A percentile compares a stretch with the other conserved stretches of the same genome.
Conservation (phyloP, 92 coral and sea anemone genomes). For the Scolanthus callimorphus region DNA sequence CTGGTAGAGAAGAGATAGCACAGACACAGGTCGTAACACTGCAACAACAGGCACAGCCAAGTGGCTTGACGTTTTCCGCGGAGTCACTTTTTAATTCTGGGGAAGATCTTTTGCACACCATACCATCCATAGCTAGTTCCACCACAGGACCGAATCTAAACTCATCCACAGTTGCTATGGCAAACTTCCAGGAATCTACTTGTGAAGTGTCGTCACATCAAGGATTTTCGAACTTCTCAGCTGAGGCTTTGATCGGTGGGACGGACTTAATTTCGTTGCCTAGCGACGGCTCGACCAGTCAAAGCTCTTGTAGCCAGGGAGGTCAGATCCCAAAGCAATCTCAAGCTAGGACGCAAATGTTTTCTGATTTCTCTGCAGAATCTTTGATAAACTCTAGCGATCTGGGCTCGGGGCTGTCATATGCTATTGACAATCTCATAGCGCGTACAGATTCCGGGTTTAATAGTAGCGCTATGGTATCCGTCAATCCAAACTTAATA, state of each 20-base stretch:
- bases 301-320: constrained; percentile 32
- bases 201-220: constrained; percentile 41
- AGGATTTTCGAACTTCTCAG: constrained; percentile 75
- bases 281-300: constrained; percentile 22
- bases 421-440: constrained; percentile 84
- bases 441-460: constrained; percentile 63
- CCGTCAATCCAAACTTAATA: constrained; percentile 79
- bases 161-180: constrained; percentile 22
- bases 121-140: constrained; percentile 50
- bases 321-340: constrained; percentile 36
- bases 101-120: constrained; percentile 58
- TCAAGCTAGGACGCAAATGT: constrained; percentile 57
- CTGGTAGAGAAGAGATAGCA: constrained; percentile 29
- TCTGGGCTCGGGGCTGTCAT: constrained; percentile 68
- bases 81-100: constrained; percentile 69
- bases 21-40: constrained; percentile 20
- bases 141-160: constrained; percentile 18
- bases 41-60: constrained; percentile 25
- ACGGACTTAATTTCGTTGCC: constrained; percentile 45
- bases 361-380: constrained; percentile 86
- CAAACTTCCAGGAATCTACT: constrained; percentile 49
- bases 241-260: constrained; percentile 76
- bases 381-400: constrained; percentile 73
- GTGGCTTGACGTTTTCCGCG: constrained; percentile 64
- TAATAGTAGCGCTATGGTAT: constrained; percentile 72